Conservation (phyloP, 2,113 vertebrate species). For the Corythaixoides concolor region DNA sequence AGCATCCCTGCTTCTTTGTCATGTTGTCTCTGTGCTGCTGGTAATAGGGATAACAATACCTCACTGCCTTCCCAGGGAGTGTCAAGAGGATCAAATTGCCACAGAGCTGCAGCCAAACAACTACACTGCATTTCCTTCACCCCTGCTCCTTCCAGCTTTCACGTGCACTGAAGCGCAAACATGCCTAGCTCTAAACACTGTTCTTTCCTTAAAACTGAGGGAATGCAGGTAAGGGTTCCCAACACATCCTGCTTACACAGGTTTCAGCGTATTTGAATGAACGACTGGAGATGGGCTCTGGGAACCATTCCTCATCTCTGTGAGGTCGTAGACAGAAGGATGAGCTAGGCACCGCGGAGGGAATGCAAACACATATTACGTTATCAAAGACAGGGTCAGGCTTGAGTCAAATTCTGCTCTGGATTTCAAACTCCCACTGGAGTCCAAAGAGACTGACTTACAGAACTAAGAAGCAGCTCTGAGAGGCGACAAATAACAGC, state of each 20-base stretch:
- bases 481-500: neutral
- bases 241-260: neutral
- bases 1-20: neutral
- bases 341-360: neutral
- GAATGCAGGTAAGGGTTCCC: neutral
- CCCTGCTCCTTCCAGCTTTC: neutral
- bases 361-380: neutral
- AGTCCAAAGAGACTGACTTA: neutral
- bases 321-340: neutral
- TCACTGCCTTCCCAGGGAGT: neutral
- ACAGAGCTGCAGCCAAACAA: neutral
- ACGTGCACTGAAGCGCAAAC: neutral
- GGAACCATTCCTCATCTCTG: neutral
- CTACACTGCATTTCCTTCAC: neutral
- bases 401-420: neutral
- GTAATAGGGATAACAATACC: neutral
- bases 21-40: neutral
- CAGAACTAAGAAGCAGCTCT: neutral
- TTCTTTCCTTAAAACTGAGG: neutral
- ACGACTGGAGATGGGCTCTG: neutral
- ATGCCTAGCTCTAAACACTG: neutral
- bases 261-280: neutral
- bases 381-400: neutral
- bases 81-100: neutral
- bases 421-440: neutral